Evolutionary conservation across 2,797 vertebrate genomes (phyloP).

Genomic region (Sebastes diploproa): DNA sequence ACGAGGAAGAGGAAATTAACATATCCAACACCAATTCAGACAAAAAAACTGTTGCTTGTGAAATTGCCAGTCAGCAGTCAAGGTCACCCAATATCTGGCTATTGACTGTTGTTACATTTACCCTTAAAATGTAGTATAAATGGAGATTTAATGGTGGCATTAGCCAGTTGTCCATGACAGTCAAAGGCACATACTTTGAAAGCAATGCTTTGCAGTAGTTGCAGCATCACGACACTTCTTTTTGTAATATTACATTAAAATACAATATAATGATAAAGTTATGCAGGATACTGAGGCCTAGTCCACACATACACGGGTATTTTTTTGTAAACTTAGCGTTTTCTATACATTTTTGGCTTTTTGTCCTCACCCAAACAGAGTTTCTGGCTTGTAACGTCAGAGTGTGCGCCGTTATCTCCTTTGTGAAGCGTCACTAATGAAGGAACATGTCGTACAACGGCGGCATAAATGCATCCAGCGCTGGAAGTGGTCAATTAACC

Average conservation of each 20-base stretch:
- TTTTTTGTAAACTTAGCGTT: too few relatives aligned
- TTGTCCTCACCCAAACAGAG: too few relatives aligned
- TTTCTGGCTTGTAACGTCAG: too few relatives aligned
- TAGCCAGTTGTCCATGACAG: neutral
- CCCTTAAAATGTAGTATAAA: neutral
- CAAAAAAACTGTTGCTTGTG: neutral
- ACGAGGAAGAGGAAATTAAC: neutral
- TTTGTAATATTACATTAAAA: neutral
- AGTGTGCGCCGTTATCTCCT: too few relatives aligned
- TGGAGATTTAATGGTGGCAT: neutral
- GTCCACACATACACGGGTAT: too few relatives aligned
- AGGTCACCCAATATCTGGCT: conserved; percentile 1
- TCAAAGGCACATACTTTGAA: neutral
- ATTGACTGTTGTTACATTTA: neutral
- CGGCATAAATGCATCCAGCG: too few relatives aligned
- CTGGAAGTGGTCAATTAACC: too few relatives aligned
- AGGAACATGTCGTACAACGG: too few relatives aligned
- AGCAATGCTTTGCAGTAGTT: neutral
- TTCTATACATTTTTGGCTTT: too few relatives aligned
- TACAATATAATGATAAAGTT: neutral
- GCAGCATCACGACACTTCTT: neutral
- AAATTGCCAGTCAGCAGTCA: neutral
- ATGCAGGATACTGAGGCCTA: neutral
- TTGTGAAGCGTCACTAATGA: too few relatives aligned
- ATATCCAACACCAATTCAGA: neutral